Percentiles rank a stretch among this genome's conserved stretches.
These are phyloP conservation scores for Entomyzon cyanotis DNA, from an alignment of 2,113 vertebrate genomes.

Conservation along the genomic window DNA sequence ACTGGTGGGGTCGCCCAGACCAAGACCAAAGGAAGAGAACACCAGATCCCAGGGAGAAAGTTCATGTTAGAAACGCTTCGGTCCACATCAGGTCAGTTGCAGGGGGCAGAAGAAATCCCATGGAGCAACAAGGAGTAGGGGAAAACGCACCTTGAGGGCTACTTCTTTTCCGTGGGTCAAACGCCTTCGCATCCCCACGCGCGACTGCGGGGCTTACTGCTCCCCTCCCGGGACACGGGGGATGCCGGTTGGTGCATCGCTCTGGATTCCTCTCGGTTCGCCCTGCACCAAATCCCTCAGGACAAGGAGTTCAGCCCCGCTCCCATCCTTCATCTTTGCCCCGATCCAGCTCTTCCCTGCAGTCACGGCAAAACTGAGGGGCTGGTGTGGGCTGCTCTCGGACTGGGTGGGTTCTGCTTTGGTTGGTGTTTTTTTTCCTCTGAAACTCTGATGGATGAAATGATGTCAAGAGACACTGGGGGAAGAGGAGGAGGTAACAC, in stretches of 20 bases:
- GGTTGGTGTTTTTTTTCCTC: background rate
- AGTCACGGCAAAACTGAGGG: constrained; percentile 42
- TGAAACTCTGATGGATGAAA: constrained; percentile 64
- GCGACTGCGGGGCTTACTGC: background rate
- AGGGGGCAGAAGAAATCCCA: constrained; percentile 69
- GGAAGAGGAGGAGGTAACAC: constrained; percentile 62
- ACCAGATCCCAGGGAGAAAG: constrained; percentile 84
- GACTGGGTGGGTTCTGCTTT: constrained; percentile 65
- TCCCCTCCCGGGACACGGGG: background rate
- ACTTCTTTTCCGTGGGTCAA: background rate
- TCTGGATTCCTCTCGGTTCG: background rate
- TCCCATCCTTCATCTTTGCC: constrained; percentile 39
- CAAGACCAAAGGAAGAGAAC: constrained; percentile 81
- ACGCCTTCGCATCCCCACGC: background rate
- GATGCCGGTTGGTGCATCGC: background rate
- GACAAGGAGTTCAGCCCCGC: background rate
- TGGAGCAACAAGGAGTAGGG: constrained; percentile 11
- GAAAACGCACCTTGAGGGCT: background rate
- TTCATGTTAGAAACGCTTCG: constrained; percentile 87
- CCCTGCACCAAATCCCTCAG: background rate
- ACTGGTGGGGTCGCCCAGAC: constrained; percentile 84
- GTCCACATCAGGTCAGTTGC: constrained; percentile 74
- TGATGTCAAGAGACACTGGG: constrained; percentile 66
- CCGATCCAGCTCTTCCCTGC: constrained; percentile 37
- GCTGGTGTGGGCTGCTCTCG: constrained; percentile 59